phyloP scores from a whole-genome alignment of 2,113 vertebrate species.

The Perca schrenkii region DNA sequence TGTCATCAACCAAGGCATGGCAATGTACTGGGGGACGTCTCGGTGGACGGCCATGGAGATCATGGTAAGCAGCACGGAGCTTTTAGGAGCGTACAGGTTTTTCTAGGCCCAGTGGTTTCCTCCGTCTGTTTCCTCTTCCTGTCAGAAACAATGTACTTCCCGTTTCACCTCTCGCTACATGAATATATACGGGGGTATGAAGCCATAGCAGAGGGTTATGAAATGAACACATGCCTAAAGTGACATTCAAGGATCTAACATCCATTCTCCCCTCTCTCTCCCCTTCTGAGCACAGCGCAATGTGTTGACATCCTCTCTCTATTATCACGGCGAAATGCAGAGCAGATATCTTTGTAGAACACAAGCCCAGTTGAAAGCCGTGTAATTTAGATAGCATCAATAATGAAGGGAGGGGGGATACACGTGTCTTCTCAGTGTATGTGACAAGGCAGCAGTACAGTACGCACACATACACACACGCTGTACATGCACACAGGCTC shows the following conservation, averaged over 20 bases:
- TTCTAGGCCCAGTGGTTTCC: conserved; percentile 2
- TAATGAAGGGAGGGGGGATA: conserved; percentile 50
- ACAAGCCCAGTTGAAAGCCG: conserved; percentile 59
- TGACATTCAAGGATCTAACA: conserved; percentile 37
- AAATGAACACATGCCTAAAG: conserved; percentile 40
- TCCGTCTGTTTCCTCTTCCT: conserved; percentile 25
- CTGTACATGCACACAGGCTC: conserved; percentile 11
- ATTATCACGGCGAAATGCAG: conserved; percentile 29
- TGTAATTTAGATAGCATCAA: conserved; percentile 72
- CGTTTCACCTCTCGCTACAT: background rate
- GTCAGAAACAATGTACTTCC: conserved; percentile 38
- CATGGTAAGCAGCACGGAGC: conserved; percentile 86
- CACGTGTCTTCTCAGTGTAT: conserved; percentile 34
- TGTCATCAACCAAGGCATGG: conserved; percentile 98
- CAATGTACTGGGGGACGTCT: conserved; percentile 99
- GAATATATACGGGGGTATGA: background rate
- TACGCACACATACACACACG: background rate
- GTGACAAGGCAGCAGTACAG: conserved; percentile 31
- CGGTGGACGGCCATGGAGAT: conserved; percentile 99
- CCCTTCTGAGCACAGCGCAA: background rate
- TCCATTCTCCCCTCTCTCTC: background rate
- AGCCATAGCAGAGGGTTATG: conserved; percentile 2
- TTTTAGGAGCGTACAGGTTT: background rate
- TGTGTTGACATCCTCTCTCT: conserved; percentile 35
- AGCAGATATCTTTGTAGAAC: conserved; percentile 57